These are phyloP conservation scores for Anableps anableps DNA, from an alignment of 2,797 vertebrate species.

Conservation along the genomic window DNA sequence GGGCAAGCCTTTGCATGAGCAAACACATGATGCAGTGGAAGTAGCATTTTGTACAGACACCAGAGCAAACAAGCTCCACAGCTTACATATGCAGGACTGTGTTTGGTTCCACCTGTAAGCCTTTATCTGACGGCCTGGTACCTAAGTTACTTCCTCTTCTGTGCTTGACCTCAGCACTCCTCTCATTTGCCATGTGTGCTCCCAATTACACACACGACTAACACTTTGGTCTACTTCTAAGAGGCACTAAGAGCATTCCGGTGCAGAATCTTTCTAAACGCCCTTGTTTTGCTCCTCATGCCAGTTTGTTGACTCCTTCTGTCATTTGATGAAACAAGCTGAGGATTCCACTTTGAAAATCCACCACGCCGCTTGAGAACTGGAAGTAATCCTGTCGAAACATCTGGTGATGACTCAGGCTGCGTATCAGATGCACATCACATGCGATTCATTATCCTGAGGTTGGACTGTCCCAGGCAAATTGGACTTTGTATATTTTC, in stretches of 20 bases:
- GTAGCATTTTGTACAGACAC: constrained; percentile 72
- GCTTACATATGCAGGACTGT: constrained; percentile 71
- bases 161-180: constrained; percentile 79
- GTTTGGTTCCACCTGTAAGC: constrained; percentile 79
- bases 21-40: constrained; percentile 74
- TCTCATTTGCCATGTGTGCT: constrained; percentile 72
- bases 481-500: constrained; percentile 83
- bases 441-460: constrained; percentile 82
- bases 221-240: constrained; percentile 64
- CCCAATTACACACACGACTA: constrained; percentile 72
- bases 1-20: constrained; percentile 65
- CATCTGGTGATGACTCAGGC: constrained; percentile 84
- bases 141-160: constrained; percentile 76
- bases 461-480: constrained; percentile 75
- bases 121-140: constrained; percentile 75
- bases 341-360: constrained; percentile 66
- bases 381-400: constrained; percentile 76
- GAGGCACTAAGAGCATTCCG: constrained; percentile 43
- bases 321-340: constrained; percentile 41
- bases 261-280: constrained; percentile 43
- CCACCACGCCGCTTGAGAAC: constrained; percentile 56
- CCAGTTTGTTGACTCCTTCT: constrained; percentile 64
- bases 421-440: constrained; percentile 80
- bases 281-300: constrained; percentile 43
- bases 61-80: constrained; percentile 74